Evolutionary conservation across 2,113 vertebrate species (phyloP).

Genomic region (Rhinogobius similis): DNA sequence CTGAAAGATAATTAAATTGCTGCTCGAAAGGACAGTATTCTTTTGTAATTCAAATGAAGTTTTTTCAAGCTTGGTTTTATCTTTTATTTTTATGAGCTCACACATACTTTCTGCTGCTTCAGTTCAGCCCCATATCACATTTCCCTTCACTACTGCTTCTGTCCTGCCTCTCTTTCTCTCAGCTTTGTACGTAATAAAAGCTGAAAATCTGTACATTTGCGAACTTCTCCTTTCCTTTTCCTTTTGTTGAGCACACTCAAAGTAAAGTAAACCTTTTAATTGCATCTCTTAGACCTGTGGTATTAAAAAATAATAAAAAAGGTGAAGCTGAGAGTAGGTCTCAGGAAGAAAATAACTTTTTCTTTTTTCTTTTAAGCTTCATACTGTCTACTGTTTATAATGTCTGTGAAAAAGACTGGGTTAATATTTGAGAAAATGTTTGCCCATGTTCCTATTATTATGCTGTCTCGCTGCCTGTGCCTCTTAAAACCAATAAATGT

Average conservation of each 20-base stretch:
- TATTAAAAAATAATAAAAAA: constrained; percentile 20
- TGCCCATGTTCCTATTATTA: constrained; percentile 30
- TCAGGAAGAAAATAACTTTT: not conserved
- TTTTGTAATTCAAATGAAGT: constrained; percentile 86
- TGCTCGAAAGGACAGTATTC: constrained; percentile 78
- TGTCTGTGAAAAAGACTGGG: constrained; percentile 42
- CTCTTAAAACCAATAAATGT: constrained; percentile 11
- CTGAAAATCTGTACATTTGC: constrained; percentile 72
- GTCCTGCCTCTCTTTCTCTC: constrained; percentile 46
- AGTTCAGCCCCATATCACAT: constrained; percentile 67
- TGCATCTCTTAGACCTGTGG: constrained; percentile 45
- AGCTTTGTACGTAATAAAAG: constrained; percentile 77
- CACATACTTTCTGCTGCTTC: constrained; percentile 53
- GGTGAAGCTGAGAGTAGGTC: not conserved
- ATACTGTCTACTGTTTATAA: no score
- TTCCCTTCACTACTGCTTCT: constrained; percentile 44
- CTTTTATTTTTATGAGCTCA: constrained; percentile 52
- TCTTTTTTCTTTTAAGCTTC: constrained; percentile 36
- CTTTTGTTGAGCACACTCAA: constrained; percentile 48
- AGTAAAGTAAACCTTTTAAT: constrained; percentile 51
- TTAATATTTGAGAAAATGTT: constrained; percentile 47
- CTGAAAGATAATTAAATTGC: constrained; percentile 82
- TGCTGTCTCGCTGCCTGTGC: constrained; percentile 18
- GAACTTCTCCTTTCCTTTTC: constrained; percentile 26
- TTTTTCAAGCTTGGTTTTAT: constrained; percentile 53